Evolutionary conservation across 2,888 invertebrate species (phyloP), one percentile per base, ranked within the genome.

Genomic region (Drosophila bunnanda): DNA sequence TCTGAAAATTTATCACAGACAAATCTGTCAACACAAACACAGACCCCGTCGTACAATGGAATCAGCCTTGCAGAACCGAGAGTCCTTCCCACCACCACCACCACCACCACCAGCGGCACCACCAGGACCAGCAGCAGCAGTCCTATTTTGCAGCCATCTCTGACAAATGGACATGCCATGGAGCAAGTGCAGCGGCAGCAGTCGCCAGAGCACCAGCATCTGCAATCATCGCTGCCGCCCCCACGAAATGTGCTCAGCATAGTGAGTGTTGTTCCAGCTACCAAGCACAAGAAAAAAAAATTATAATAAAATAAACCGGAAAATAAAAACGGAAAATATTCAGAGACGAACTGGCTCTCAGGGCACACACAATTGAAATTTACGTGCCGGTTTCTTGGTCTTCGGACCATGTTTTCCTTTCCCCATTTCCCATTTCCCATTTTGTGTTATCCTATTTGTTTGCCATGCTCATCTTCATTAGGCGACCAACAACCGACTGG

Each of bases 181-280:
- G 88, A 87, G 73, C 85, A 83, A 75, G 69, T 83, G 56, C 81
- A 82, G 64, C 81, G 66, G 48, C 78, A 68, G 20, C 68, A 82
- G 60, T 79, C 61, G 50, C 78, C 73, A 30, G 72, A 77, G 44
- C 80, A 87, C 52, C 87, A 79, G 36, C 85, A 81, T 12, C 84
- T 81, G 66, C 82, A 86, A 72, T 73, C 71, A 53, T 62, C 73
- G 72, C 81, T 78, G 72, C 82, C 77, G 77, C 88, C 77, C 65
- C 85, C 80, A 75, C 89, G 80, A 71, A 88, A 89, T 82, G 89
- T 90, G 89, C 91, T 91, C 88, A 92, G 91, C 91, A 92, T 92
- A 91, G 92, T 92, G 92, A 92, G 92, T 92, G 46, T 46, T 46
- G 44, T 46, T 46, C 32, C 55, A 67, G 55, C 48, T 48, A 70